Percentiles rank a stretch among this genome's conserved stretches.
These are phyloP conservation scores for Etheostoma nigrum DNA, from an alignment of 2,797 vertebrate genomes.

Conservation along the genomic window DNA sequence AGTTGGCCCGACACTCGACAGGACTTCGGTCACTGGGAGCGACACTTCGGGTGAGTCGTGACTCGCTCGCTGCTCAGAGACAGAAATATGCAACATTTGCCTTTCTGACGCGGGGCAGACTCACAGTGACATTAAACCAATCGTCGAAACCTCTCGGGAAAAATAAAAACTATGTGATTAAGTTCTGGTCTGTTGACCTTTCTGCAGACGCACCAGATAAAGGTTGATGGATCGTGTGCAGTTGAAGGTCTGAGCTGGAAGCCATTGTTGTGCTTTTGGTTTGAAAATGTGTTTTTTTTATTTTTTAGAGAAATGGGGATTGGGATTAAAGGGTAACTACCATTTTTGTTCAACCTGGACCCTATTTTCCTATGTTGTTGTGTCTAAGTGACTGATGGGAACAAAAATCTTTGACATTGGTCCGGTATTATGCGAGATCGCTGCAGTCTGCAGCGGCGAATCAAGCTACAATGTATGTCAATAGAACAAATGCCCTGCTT, in stretches of 20 bases:
- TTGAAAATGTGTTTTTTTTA: background rate
- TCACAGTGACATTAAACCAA: background rate
- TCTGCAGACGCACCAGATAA: background rate
- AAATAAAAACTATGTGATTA: background rate
- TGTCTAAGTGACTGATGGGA: no score
- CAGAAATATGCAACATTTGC: background rate
- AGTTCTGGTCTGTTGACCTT: conserved; percentile 32
- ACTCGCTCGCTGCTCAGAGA: background rate
- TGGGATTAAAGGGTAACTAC: no score
- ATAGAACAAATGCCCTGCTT: no score
- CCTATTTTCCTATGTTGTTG: no score
- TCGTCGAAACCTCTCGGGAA: background rate
- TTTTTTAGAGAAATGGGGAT: background rate
- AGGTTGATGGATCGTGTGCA: conserved; percentile 1
- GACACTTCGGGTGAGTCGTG: conserved; percentile 90
- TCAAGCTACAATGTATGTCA: no score
- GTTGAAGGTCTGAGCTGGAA: background rate
- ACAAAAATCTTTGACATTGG: no score
- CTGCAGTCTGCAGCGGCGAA: no score
- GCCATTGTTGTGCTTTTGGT: background rate
- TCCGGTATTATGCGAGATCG: no score
- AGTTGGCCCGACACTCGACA: conserved; percentile 96
- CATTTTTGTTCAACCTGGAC: no score
- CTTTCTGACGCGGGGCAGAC: background rate
- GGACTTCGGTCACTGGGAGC: conserved; percentile 95